Percentiles rank a stretch among this genome's conserved stretches.
phyloP scores from a whole-genome alignment of 2,797 vertebrate species.

The Orestias chungarensis region DNA sequence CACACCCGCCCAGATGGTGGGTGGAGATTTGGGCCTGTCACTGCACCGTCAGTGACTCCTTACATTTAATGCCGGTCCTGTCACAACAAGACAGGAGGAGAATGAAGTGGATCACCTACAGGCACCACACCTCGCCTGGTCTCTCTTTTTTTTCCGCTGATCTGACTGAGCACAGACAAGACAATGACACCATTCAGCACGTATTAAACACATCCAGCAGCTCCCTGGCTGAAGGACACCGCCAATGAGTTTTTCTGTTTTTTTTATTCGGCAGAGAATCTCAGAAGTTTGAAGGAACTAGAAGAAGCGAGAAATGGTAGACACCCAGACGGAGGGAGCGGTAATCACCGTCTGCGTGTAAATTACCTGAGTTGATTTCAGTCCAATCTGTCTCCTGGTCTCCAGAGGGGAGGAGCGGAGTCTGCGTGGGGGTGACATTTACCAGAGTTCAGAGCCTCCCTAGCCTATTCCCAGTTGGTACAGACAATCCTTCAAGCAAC shows the following conservation, averaged over 20 bases:
- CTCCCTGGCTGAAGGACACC: constrained; percentile 32
- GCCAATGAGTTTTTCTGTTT: constrained; percentile 39
- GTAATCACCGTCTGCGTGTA: constrained; percentile 70
- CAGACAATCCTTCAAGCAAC: constrained; percentile 21
- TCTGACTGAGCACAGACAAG: constrained; percentile 55
- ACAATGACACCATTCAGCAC: constrained; percentile 59
- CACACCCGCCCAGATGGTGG: constrained; percentile 33
- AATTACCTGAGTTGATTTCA: constrained; percentile 78
- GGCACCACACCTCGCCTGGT: constrained; percentile 87
- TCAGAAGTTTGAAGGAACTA: constrained; percentile 18
- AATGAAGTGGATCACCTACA: constrained; percentile 88
- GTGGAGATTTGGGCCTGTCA: constrained; percentile 85
- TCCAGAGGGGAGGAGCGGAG: constrained; percentile 42
- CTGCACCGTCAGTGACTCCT: constrained; percentile 86
- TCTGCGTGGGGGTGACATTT: constrained; percentile 56
- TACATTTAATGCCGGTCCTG: constrained; percentile 89
- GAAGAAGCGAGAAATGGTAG: constrained; percentile 7
- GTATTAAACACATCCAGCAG: constrained; percentile 37
- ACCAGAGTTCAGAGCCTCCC: constrained; percentile 51
- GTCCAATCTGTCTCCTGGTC: constrained; percentile 73
- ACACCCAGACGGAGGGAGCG: constrained; percentile 25
- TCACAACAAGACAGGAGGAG: constrained; percentile 91
- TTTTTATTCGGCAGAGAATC: constrained; percentile 22
- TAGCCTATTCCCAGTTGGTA: constrained; percentile 19
- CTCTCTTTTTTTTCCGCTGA: constrained; percentile 39